These are phyloP conservation scores for Hippocampus mohnikei DNA, from an alignment of 2,113 vertebrate species.

Conservation along the genomic window DNA sequence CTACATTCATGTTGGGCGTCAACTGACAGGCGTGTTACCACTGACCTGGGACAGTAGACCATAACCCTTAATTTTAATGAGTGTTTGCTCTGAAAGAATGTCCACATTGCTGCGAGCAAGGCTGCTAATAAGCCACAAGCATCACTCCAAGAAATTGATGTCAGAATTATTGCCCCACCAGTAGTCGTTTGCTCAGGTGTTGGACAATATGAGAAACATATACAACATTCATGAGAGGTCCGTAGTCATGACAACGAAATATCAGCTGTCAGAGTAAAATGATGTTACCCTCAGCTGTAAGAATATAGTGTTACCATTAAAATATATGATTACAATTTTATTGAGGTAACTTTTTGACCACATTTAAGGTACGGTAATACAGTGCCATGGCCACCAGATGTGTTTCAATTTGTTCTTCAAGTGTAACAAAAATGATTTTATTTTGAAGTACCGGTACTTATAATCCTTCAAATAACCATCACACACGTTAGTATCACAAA, in stretches of 20 bases:
- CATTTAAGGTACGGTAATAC: not conserved
- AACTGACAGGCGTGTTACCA: constrained; percentile 39
- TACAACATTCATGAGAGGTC: constrained; percentile 4
- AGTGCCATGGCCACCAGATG: not conserved
- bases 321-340: not conserved
- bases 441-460: not conserved
- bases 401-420: not conserved
- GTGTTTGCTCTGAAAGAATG: constrained; percentile 29
- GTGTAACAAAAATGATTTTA: not conserved
- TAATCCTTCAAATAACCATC: too few relatives aligned
- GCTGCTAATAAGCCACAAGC: constrained; percentile 46
- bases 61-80: constrained; percentile 35
- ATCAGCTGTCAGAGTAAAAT: constrained; percentile 2
- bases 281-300: not conserved
- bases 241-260: not conserved
- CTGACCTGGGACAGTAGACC: constrained; percentile 48
- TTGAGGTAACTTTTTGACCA: not conserved
- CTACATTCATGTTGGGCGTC: constrained; percentile 11
- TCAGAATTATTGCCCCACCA: constrained; percentile 16
- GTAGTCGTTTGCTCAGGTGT: constrained; percentile 13
- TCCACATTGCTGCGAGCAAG: constrained; percentile 38
- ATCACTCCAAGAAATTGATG: constrained; percentile 34
- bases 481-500: too few relatives aligned
- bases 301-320: not conserved
- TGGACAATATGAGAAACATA: constrained; percentile 1